Percentiles rank a stretch among this genome's conserved stretches.
These are phyloP conservation scores for Diplazon laetatorius DNA, from an alignment of 2,888 invertebrate genomes.

Conservation along the genomic window DNA sequence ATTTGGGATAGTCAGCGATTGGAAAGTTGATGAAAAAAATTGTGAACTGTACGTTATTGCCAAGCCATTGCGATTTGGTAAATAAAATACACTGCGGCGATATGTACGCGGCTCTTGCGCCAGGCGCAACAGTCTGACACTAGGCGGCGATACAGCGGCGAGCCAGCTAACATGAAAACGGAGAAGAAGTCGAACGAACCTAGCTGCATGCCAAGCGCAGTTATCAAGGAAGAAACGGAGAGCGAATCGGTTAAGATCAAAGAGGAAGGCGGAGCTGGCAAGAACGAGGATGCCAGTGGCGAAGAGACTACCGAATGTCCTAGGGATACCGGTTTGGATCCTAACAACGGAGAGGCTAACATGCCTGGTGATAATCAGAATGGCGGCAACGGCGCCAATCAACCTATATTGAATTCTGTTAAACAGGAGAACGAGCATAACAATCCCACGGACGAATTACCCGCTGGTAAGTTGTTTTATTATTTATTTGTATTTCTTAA, in stretches of 20 bases:
- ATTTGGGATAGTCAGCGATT: too few species aligned
- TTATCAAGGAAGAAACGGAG: conserved; percentile 81
- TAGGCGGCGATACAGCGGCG: conserved; percentile 13
- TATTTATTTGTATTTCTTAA: conserved; percentile 1
- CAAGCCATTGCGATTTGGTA: not conserved
- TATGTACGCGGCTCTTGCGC: conserved; percentile 11
- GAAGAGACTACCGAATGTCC: conserved; percentile 77
- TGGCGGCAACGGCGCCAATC: conserved; percentile 69
- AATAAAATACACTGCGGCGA: conserved; percentile 8
- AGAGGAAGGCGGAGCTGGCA: conserved; percentile 75
- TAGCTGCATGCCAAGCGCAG: conserved; percentile 78
- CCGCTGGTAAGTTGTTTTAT: conserved; percentile 67
- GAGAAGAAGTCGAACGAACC: conserved; percentile 81
- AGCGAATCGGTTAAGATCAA: conserved; percentile 80
- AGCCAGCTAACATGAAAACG: conserved; percentile 79
- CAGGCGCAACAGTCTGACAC: conserved; percentile 32
- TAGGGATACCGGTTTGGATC: conserved; percentile 76
- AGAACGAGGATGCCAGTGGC: conserved; percentile 77
- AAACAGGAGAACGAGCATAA: conserved; percentile 79
- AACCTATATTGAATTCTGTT: conserved; percentile 75
- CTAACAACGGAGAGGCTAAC: conserved; percentile 72
- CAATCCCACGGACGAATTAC: conserved; percentile 76
- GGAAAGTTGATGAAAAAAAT: too few species aligned
- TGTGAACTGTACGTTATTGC: too few species aligned
- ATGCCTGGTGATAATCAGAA: conserved; percentile 76